Evolutionary conservation across 2,888 invertebrate genomes (phyloP), one percentile per base, ranked within the genome.

Genomic region (Formica aserva): DNA sequence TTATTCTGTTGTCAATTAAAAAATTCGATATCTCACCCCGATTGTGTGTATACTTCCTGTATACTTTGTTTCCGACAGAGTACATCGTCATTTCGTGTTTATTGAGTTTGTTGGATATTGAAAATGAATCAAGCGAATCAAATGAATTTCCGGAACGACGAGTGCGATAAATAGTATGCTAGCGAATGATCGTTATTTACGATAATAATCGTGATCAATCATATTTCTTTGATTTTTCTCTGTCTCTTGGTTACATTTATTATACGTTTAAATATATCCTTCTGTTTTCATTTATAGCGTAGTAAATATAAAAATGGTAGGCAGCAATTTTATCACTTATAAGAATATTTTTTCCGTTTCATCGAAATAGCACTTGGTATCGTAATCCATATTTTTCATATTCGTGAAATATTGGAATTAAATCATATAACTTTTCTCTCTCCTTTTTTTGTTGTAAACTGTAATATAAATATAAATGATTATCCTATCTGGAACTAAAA

Each of bases 91-190:
- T 66, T 76, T 62, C 35, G 32, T 71, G 18, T 78, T 69, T 69
- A 78, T 45, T 78, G 32, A 32, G 0, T 77, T 77, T 77, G 22
- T 55, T 77, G 35, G 9, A 41, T 15, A 29, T 55, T 38, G n/a
- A 69, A 71, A 77, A n/a, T 29, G 38, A 69, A 77, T 69, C 38
- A 77, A 76, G 48, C 26, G 48, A 72, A 15, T 26, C 38, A 55
- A 77, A 67, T 69, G 55, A 77, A 52, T 52, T 52, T 52, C 52
- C 52, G 52, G n/a, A 77, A 29, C 41, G 26, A 41, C 26, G 38
- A 77, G 32, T 22, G 32, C 32, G 32, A 74, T 15, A 45, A 75
- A 41, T 63, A 45, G 29, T n/a, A 5, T 45, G 15, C 29, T 41
- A 41, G 26, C 41, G 65, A 75, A 66, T 29, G 11, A n/a, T n/a